These are phyloP conservation scores for Lepus oiostolus DNA, from an alignment of 2,797 vertebrate species.

Conservation along the genomic window DNA sequence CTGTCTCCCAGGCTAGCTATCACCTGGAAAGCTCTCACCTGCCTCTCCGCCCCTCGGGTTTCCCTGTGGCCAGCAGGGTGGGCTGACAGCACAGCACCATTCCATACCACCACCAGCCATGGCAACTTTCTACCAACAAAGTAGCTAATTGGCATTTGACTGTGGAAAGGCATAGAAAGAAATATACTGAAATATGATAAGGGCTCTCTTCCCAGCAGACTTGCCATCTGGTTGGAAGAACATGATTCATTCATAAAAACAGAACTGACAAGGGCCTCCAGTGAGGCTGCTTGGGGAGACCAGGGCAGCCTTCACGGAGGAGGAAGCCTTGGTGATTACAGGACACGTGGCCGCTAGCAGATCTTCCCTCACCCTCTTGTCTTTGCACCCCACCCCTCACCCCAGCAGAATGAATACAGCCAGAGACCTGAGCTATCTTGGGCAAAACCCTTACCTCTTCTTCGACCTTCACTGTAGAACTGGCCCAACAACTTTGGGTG, in stretches of 20 bases:
- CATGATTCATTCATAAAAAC: conserved; percentile 20
- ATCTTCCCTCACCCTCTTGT: background rate
- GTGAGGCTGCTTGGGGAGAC: conserved; percentile 42
- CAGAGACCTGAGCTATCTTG: conserved; percentile 6
- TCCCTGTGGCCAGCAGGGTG: background rate
- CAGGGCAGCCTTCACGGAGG: background rate
- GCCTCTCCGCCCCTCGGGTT: background rate
- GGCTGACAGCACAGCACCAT: background rate
- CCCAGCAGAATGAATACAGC: background rate
- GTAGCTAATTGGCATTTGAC: conserved; percentile 12
- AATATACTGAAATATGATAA: conserved; percentile 49
- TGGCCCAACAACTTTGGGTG: background rate
- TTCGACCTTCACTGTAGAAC: conserved; percentile 55
- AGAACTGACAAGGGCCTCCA: background rate
- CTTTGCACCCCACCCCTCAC: background rate
- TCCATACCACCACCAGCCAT: background rate
- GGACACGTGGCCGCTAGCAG: background rate
- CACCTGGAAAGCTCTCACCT: conserved; percentile 42
- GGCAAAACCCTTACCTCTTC: conserved; percentile 14
- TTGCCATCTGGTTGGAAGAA: conserved; percentile 51
- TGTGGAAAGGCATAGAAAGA: conserved; percentile 25
- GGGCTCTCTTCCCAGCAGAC: conserved; percentile 45
- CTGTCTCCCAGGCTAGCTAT: background rate
- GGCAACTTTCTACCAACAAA: conserved; percentile 59
- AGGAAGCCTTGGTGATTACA: background rate